These are phyloP conservation scores for Margarornis squamiger DNA, from an alignment of 2,797 vertebrate species.

Conservation along the genomic window DNA sequence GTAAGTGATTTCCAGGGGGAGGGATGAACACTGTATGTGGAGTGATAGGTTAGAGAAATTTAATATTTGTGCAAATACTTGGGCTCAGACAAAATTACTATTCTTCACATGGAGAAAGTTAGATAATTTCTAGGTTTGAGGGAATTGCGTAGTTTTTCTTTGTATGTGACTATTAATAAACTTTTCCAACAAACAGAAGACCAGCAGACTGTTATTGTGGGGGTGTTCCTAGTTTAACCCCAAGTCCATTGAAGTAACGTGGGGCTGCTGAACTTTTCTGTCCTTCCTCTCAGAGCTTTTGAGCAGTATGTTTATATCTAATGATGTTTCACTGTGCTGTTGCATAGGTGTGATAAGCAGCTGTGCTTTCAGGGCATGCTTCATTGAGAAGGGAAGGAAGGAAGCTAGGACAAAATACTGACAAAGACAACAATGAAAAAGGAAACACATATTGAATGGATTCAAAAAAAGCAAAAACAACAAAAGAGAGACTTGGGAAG, in stretches of 20 bases:
- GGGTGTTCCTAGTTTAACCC: fast-evolving
- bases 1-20: not conserved
- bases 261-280: not conserved
- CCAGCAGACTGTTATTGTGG: not conserved
- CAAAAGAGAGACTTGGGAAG: not conserved
- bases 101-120: not conserved
- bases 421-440: not conserved
- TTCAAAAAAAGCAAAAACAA: not conserved
- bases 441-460: constrained; percentile 5
- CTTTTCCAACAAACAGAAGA: not conserved
- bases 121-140: not conserved
- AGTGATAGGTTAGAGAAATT: not conserved
- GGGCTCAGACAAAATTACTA: not conserved
- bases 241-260: not conserved
- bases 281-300: not conserved
- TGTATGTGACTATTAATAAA: not conserved
- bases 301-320: not conserved
- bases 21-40: fast-evolving
- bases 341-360: not conserved
- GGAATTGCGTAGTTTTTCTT: not conserved
- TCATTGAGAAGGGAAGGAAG: not conserved
- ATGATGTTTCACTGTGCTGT: not conserved
- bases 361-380: not conserved
- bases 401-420: not conserved
- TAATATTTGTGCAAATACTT: not conserved